Evolutionary conservation across 2,888 invertebrate genomes (phyloP), one percentile per base, ranked within the genome.

Genomic region (Cheilosia grossa): DNA sequence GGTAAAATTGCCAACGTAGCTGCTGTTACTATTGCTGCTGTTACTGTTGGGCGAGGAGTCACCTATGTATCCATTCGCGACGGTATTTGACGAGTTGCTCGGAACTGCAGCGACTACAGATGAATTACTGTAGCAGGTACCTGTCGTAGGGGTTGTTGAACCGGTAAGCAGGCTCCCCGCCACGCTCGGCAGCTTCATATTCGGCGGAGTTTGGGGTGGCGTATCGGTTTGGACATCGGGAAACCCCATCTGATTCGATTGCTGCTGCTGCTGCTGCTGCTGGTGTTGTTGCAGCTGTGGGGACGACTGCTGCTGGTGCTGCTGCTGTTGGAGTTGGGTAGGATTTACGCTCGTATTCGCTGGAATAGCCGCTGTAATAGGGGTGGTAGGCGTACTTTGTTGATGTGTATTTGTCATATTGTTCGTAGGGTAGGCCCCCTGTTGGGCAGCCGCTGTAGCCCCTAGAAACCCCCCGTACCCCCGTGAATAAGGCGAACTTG

Each of bases 131-230:
- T 90, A 91, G 89, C 91, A 92, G 92, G 93, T 94, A 90, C 93
- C 93, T 89, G 90, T 92, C 92, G 91, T 92, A 92, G 91, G 91
- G 92, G 93, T 93, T 91, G 93, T 93, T 89, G 91, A 94, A 94
- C 93, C 94, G 94, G 92, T 91, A 91, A 95, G 94, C 89, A 95
- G 94, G 89, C 94, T 95, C 92, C 95, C 95, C 91, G 95, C 94
- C 88, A 95, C 95, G 92, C 95, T 96, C 90, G 96, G 96, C 90
- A 97, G 94, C 93, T 97, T 97, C 96, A 97, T 96, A 93, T 96
- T 97, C 91, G 98, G 98, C 88, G 98, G 98, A 88, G 98, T 98
- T 93, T 98, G 97, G 42, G 97, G 97, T 88, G 97, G 98, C 87
- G 98, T 98, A 93, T 98, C 98, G 89, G 92, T 94, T 91, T 96